These are phyloP conservation scores for Pygoscelis antarcticus DNA, from an alignment of 2,113 vertebrate species.

Conservation along the genomic window DNA sequence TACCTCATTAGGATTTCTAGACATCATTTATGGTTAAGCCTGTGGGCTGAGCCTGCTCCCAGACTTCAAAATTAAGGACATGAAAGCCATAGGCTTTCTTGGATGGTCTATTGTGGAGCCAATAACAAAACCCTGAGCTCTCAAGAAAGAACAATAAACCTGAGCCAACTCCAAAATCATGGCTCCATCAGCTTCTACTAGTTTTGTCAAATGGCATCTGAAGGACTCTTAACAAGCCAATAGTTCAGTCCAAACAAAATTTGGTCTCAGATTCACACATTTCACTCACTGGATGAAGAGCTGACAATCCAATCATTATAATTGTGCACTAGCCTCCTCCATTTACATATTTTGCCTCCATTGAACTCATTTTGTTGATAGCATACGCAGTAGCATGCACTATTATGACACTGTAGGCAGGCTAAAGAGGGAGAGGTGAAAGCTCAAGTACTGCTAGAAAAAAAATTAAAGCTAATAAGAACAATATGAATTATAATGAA, in stretches of 20 bases:
- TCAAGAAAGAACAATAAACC: background rate
- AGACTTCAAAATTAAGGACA: background rate
- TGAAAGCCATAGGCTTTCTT: background rate
- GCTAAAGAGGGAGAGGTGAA: background rate
- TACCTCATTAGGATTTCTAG: background rate
- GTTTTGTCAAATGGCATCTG: background rate
- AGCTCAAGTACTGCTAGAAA: background rate
- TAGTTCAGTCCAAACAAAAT: background rate
- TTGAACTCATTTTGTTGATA: background rate
- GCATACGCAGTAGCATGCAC: background rate
- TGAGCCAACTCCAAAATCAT: background rate
- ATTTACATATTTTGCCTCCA: background rate
- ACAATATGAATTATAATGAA: background rate
- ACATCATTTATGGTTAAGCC: background rate
- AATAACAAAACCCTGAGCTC: background rate
- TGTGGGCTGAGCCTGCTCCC: background rate
- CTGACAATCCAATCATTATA: background rate
- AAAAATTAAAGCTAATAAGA: background rate
- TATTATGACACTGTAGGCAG: background rate
- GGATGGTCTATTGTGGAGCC: background rate
- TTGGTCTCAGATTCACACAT: background rate
- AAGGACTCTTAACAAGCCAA: background rate
- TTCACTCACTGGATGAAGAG: background rate
- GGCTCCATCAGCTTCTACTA: background rate
- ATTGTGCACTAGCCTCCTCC: background rate